Evolutionary conservation across 1,140 invertebrate species (phyloP).

Genomic region (Apis mellifera): DNA sequence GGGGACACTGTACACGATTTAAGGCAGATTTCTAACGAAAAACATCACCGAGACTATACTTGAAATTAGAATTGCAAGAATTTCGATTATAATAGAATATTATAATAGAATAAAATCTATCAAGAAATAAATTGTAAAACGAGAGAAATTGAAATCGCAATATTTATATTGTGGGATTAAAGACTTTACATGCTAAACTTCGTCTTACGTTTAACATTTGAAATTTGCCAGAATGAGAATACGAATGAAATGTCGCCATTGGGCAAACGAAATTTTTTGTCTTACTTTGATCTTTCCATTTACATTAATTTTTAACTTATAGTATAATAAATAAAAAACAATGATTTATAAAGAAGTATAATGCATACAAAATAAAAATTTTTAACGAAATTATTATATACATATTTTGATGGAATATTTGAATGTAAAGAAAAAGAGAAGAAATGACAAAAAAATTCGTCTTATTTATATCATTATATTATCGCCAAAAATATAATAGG

Average conservation of each 20-base stretch:
- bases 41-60: conserved; percentile 15
- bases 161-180: background rate
- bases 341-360: background rate
- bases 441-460: background rate
- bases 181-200: background rate
- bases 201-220: background rate
- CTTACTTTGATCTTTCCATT: background rate
- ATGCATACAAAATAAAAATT: background rate
- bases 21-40: background rate
- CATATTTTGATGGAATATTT: background rate
- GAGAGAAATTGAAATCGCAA: conserved; percentile 31
- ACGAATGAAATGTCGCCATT: background rate
- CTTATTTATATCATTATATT: too few relatives aligned
- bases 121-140: conserved; percentile 19
- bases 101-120: conserved; percentile 26
- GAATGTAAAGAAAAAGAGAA: background rate
- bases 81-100: conserved; percentile 21
- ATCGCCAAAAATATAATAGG: conserved; percentile 1
- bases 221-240: background rate
- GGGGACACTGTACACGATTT: background rate
- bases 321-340: background rate
- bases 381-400: background rate
- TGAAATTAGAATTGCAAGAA: conserved; percentile 38
- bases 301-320: background rate
- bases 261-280: background rate